Base-by-base conservation (phyloP, 2,888 invertebrate species). In the Folsomia candida region DNA sequence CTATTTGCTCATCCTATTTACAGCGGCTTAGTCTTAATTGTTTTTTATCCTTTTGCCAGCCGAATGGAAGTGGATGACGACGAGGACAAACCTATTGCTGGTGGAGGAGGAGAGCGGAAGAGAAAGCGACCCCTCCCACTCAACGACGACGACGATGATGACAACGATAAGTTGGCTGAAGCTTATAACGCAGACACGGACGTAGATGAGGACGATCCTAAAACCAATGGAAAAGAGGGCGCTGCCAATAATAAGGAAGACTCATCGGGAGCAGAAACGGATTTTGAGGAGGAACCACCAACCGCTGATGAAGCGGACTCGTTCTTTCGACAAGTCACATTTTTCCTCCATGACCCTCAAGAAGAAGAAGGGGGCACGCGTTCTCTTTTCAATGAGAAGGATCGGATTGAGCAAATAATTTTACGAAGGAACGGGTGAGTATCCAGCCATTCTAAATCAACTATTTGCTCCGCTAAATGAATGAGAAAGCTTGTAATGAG, bases 181-280 rank as follows among this genome's bases (percentile, higher is more conserved):
- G 71, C 67, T 2, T 77, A 75, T 58, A 65, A 70, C 26, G 76
- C 69, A 6, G 75, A 74, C 57, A 77, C 77, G 18, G 77, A 77
- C 62, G 71, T 77, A 9, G 77, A 77, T 67, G 74, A 77, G 62
- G 73, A 75, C 51, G 64, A 27, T 37, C 60, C 69, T 2, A n/a
- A n/a, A n/a, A n/a, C n/a, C n/a, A n/a, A n/a, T n/a, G 66, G 69
- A 2, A 68, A 71, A 54, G 25, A 63, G 28, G 62, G 67, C 20
- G 62, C 70, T 47, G 14, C 64, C 22, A 64, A 47, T 11, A 51
- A 24, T 20, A 47, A 64, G 22, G 60, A 20, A n/a, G n/a, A 9
- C 37, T 37, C 37, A 37, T 37, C 37, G 14, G 14, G 6, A 37
- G 37, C 60, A 9, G 26, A 6, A 37, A 2, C 28, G 3, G 64